Evolutionary conservation across 2,888 invertebrate species (phyloP).

Genomic region (Andrena trimmerana): DNA sequence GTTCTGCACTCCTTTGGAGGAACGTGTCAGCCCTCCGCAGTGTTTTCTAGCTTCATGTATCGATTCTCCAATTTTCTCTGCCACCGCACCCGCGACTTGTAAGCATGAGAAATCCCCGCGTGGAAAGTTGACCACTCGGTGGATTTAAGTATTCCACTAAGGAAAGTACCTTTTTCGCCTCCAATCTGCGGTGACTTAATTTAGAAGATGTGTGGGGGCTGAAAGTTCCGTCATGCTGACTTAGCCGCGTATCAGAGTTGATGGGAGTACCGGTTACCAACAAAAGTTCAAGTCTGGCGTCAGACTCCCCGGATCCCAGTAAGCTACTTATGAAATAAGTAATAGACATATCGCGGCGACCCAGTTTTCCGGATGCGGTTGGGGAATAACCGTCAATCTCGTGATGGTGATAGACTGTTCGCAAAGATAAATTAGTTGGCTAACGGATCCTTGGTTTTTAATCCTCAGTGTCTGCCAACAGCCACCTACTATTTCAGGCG

Average conservation of each 20-base stretch:
- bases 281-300: conserved; percentile 46
- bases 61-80: no score
- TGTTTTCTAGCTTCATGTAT: neutral
- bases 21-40: neutral
- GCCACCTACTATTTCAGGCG: no score
- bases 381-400: conserved; percentile 24
- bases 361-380: conserved; percentile 33
- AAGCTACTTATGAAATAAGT: conserved; percentile 56
- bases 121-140: neutral
- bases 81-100: no score
- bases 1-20: neutral
- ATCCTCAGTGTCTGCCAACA: neutral
- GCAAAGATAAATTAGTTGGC: neutral
- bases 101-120: neutral
- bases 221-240: conserved; percentile 37
- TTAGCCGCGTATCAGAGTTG: conserved; percentile 48
- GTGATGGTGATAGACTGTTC: conserved; percentile 20
- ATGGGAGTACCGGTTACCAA: conserved; percentile 37
- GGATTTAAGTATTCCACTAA: conserved; percentile 1
- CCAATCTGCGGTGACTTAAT: conserved; percentile 33
- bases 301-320: conserved; percentile 32
- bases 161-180: neutral
- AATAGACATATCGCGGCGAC: conserved; percentile 48
- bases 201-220: conserved; percentile 26
- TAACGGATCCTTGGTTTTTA: neutral